Conservation (phyloP, 2,113 vertebrate genomes). For the Macroglossus sobrinus region DNA sequence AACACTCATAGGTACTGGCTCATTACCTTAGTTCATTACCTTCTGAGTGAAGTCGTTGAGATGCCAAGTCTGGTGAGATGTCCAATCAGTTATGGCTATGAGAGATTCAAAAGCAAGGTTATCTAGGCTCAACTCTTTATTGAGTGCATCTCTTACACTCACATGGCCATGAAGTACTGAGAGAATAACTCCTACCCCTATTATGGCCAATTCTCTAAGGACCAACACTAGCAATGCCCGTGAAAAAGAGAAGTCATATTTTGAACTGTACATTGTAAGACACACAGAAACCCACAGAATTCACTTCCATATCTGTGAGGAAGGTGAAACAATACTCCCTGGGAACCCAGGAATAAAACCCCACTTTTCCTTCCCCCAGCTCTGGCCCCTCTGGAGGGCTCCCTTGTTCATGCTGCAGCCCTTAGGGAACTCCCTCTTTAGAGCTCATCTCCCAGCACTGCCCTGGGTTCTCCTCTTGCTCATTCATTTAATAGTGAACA, state of each 20-base stretch:
- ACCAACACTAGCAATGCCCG: not conserved
- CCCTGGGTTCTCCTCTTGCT: not conserved
- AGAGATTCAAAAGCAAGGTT: not conserved
- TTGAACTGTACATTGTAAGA: not conserved
- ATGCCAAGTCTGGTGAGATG: not conserved
- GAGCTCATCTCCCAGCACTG: not conserved
- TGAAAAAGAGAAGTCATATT: not conserved
- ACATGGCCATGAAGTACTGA: not conserved
- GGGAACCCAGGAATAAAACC: not conserved
- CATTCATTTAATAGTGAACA: not conserved
- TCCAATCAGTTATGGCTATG: not conserved
- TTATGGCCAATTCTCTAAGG: not conserved
- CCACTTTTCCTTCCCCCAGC: not conserved
- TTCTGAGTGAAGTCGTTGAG: not conserved
- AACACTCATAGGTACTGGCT: not conserved
- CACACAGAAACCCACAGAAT: not conserved
- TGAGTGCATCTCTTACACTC: not conserved
- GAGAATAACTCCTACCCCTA: not conserved
- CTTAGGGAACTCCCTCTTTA: not conserved
- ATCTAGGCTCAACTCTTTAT: not conserved
- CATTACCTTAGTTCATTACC: not conserved
- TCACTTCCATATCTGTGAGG: not conserved
- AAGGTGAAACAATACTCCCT: not conserved
- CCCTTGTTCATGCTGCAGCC: not conserved
- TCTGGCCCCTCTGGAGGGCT: too few relatives aligned